Evolutionary conservation across 2,113 vertebrate species (phyloP).

Genomic region (Cacatua alba): DNA sequence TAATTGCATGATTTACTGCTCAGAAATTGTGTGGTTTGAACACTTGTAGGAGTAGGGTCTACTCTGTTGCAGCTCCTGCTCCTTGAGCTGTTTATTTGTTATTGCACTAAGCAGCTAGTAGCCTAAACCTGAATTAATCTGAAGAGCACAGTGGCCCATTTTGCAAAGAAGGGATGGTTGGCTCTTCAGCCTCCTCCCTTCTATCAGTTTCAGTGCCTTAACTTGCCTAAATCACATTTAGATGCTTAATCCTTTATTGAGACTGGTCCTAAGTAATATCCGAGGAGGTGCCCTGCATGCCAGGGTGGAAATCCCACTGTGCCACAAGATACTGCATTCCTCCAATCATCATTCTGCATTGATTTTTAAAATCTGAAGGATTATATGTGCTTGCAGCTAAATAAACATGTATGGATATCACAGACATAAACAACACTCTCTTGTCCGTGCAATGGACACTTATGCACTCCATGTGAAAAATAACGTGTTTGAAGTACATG

Average conservation of each 20-base stretch:
- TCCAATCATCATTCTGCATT: not conserved
- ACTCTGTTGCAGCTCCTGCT: not conserved
- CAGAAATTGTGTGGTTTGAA: not conserved
- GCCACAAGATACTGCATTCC: not conserved
- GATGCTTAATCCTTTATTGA: not conserved
- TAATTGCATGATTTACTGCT: not conserved
- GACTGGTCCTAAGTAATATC: not conserved
- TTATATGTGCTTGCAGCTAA: not conserved
- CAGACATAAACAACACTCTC: not conserved
- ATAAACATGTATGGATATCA: not conserved
- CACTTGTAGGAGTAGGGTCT: not conserved
- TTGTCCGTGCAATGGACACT: not conserved
- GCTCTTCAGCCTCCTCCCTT: not conserved
- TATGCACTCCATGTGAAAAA: not conserved
- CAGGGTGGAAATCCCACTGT: not conserved
- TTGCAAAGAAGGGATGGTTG: not conserved
- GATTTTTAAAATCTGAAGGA: not conserved
- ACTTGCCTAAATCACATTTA: not conserved
- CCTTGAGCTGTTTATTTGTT: not conserved
- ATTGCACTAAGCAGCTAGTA: not conserved
- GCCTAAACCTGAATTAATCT: not conserved
- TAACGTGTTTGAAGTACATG: rapidly evolving
- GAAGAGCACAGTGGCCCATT: not conserved
- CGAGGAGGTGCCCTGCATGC: not conserved
- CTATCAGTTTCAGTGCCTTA: not conserved